Base-by-base conservation (phyloP, 2,113 vertebrate species). In the Rhadina sibilatrix region DNA sequence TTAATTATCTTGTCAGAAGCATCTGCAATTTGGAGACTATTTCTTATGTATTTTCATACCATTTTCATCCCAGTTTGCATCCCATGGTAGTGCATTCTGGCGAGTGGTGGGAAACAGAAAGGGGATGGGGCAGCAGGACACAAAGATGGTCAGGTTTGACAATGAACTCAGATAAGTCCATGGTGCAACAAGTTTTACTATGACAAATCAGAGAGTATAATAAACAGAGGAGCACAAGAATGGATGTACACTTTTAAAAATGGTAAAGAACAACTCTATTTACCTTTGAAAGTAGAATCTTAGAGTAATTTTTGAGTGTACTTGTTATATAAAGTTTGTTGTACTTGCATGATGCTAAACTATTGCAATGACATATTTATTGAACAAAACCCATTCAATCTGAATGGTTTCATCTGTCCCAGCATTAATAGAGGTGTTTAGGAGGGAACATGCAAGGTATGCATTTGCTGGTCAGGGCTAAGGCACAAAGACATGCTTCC, bases 1-100 rank as follows among this genome's bases (percentile, higher is more conserved):
- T 83, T 80, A 94, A 79, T 87, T 89, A 89, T 90, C 85, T 90
- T 93, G 59, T 49, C 60, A 81, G 83, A 94, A 52, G 22, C 65
- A 83, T 81, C 52, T 89, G 68, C 37, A 89, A 27, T 85, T 64
- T 93, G 49, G 59, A 69, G 33, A 72, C 37, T 87, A 30, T 74
- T 65, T 59, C 46, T 85, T 77, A 70, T 25, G 47, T 88, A 84
- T 94, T 93, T 93, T 90, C 83, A 82, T 27, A 31, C 31, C 7
- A 37, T 56, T 56, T 70, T 49, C 35, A 49, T 42, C 10, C 31
- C 69, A 78, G 15, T 59, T 72, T 90, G 15, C 38, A 37, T 56
- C 61, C 40, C 33, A 20, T 72, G 59, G 63, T 57, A 83, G 21
- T 59, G 70, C 24, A 37, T 94, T 89, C 72, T 68, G 44, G 23